phyloP scores from a whole-genome alignment of 2,888 invertebrate species.

The Tachystola acroxantha region DNA sequence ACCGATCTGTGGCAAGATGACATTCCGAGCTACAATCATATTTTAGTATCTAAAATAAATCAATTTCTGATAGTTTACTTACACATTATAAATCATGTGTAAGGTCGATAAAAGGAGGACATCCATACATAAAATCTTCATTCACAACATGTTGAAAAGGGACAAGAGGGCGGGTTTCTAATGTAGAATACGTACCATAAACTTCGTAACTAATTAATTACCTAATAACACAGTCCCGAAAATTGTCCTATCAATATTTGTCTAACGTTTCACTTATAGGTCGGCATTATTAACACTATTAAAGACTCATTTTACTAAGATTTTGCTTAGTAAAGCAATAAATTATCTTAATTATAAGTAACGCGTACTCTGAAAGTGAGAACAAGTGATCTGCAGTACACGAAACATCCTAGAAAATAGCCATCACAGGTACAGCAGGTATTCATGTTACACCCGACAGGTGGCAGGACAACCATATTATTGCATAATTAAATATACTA shows the following conservation, averaged over 20 bases:
- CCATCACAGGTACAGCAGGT: too few species aligned
- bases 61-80: too few species aligned
- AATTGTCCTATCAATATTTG: constrained; percentile 27
- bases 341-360: too few species aligned
- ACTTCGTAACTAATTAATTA: constrained; percentile 44
- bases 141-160: constrained; percentile 74
- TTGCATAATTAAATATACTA: too few species aligned
- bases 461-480: too few species aligned
- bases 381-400: too few species aligned
- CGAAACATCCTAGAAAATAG: too few species aligned
- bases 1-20: constrained; percentile 11
- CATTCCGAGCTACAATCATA: constrained; percentile 18
- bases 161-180: constrained; percentile 58
- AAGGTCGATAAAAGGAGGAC: background rate
- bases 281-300: constrained; percentile 11
- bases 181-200: constrained; percentile 39
- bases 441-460: too few species aligned
- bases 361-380: too few species aligned
- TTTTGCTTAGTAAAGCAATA: too few species aligned
- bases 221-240: constrained; percentile 71
- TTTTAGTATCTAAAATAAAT: too few species aligned
- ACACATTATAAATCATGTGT: background rate
- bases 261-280: background rate
- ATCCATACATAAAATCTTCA: constrained; percentile 13
- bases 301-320: constrained; percentile 12